Percentiles rank a stretch among this genome's conserved stretches.
Evolutionary conservation across 2,888 invertebrate species (phyloP).

Genomic region (Nematopogon swammerdamellus): DNA sequence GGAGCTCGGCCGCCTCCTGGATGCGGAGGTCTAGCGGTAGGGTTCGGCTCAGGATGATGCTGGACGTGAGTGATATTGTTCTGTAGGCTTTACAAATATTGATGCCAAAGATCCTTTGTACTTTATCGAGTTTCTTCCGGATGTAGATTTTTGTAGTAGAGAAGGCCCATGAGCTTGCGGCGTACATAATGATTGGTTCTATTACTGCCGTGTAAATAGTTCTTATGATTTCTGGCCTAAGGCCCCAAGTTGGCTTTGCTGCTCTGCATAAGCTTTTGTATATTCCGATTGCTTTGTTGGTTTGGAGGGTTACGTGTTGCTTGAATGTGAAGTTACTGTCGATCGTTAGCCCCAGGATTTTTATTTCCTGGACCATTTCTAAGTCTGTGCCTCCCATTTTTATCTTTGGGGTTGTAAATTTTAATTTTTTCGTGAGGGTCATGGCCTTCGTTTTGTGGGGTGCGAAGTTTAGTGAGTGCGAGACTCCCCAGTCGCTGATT

Average conservation of each 20-base stretch:
- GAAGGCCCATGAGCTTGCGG: conserved; percentile 4
- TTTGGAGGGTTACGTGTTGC: no score
- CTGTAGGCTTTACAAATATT: no score
- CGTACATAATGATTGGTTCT: conserved; percentile 7
- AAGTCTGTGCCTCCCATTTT: conserved; percentile 2
- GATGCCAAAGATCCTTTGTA: no score
- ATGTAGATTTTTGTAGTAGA: background rate
- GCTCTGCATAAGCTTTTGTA: background rate
- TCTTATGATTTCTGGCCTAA: conserved; percentile 5
- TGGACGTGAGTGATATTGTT: no score
- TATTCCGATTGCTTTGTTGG: no score
- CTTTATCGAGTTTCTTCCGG: no score
- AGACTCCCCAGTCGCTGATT: no score
- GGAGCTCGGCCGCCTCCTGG: no score
- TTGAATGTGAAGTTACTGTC: conserved; percentile 6
- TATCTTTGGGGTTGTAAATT: conserved; percentile 3
- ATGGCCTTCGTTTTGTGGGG: conserved; percentile 5
- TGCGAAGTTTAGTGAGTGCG: conserved; percentile 2
- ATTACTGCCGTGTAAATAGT: conserved; percentile 6
- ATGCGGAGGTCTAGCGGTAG: no score
- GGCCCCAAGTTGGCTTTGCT: conserved; percentile 5
- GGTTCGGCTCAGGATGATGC: no score
- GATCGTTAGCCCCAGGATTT: conserved; percentile 7
- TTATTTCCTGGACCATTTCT: conserved; percentile 2
- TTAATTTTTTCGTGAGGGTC: conserved; percentile 4